Base-by-base conservation (phyloP, 2,113 vertebrate genomes). In the Orycteropus afer region DNA sequence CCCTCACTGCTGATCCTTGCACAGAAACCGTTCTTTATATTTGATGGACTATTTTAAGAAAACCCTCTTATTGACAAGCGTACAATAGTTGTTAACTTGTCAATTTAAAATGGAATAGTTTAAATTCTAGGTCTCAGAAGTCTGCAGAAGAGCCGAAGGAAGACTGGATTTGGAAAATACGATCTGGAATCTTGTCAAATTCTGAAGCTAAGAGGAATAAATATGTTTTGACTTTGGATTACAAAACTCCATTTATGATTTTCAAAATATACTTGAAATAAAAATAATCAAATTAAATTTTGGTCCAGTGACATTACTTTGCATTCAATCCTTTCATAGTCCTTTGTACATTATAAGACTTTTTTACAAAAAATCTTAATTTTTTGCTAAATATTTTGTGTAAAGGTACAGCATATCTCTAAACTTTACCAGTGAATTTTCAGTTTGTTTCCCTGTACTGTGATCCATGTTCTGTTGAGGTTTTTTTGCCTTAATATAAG, bases 231-330 rank as follows among this genome's bases (percentile, higher is more conserved):
- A 61, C 37, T 94, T 91, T 88, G 67, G 77, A 95, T 95, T 95
- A 91, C 8, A 91, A 93, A 96, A 96, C 71, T 86, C 96, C 95
- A 79, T 81, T 95, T 95, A 0, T 92, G 92, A 90, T 97, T 88
- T 94, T 97, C 73, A 91, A 96, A 96, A 55, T 93, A 94, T 71
- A 95, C 74, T 97, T 98, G 97, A 97, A 98, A 96, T 97, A 95
- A 96, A 57, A 95, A 95, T 45, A 61, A 74, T 97, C 95, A 67
- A 83, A 96, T 27, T 96, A 47, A 94, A 92, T 86, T 96, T 97
- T 97, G 92, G 29, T 97, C 81, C 95, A 93, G 80, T 96, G 94
- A 97, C 40, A 93, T 96, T 96, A 94, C 97, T 97, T 97, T 95
- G 92, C 91, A 96, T 49, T 71, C 37, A 40, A 18, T 71, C 69